Base-by-base conservation (phyloP, 2,113 vertebrate species). In the Callocephalon fimbriatum region DNA sequence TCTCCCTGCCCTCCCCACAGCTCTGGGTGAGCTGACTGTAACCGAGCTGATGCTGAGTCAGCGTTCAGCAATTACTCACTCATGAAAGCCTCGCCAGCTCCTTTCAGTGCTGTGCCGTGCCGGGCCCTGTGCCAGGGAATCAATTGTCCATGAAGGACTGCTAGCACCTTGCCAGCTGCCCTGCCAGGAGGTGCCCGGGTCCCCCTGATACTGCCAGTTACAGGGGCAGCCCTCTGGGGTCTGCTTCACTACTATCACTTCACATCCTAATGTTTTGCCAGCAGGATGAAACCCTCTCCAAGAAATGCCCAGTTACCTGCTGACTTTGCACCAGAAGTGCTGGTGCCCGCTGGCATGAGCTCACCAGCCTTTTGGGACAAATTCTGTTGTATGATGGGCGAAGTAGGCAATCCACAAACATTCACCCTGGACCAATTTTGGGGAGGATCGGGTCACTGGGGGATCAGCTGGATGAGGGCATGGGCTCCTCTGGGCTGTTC, bases 191-290 rank as follows among this genome's bases (percentile, higher is more conserved):
- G 32, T 32, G 15, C n/a, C 45, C 2, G 0, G 2, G 27, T 58
- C 5, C 66, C 83, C 42, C 63, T 12, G 7, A 35, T 1, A 7
- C 68, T 8, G 2, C 32, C 0, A 3, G n/a, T 20, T 37, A 42
- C 0, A 1, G 59, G 63, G 0, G 0, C 29, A 70, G 53, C 45
- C 47, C 59, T 37, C 23, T 3, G 3, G 21, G 1, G 0, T 22
- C 71, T 31, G 27, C 35, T 85, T 63, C 26, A 7, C 29, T 26
- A 1, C 12, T 6, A 0, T 7, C 4, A 1, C 10, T 14, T 26
- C 2, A 2, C 5, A 5, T 25, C 32, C 50, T 10, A 29, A 7
- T 15, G 26, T 31, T 47, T 54, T 72, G 62, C 8, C 23, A 29
- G 76, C 21, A 16, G 48, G 29, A n/a, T 3, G 11, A 78, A 74